Evolutionary conservation across 2,888 invertebrate genomes (phyloP), one percentile per base, ranked within the genome.

Genomic region (Leucoma salicis): DNA sequence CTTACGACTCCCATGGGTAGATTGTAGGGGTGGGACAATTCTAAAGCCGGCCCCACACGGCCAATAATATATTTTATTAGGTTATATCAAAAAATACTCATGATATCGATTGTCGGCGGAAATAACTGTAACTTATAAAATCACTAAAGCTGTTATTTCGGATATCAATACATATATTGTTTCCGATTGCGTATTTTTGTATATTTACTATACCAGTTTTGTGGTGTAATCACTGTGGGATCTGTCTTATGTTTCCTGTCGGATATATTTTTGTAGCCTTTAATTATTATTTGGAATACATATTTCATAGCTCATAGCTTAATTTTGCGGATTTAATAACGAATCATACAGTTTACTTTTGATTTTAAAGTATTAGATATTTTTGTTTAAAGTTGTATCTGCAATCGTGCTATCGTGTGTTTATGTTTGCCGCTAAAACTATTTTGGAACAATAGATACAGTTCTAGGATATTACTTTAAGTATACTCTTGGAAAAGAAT

Each of bases 101-200:
- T 2, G 4, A 27, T 11, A 27, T 27, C n/a, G n/a, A 27, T 27
- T 27, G 27, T 2, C 27, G 11, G 7, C 27, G 27, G 27, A 4
- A 7, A 27, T 27, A 27, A 4, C 27, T 1, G 3, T 27, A n/a
- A 28, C 16, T 15, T 35, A 35, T 13, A 15, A 21, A 21, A 29
- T 15, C 13, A 41, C 10, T 24, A 29, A 34, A 14, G 14, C 7
- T 18, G 14, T 24, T 33, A 31, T 34, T 42, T 25, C 10, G 15
- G 11, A 28, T 13, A n/a, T n/a, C n/a, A 21, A 27, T 27, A 27
- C 8, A 27, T 42, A 39, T 31, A 49, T 35, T 38, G 41, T 40
- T 49, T 57, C 54, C 62, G 44, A 43, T 57, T 45, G 34, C 37
- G 15, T 39, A 31, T 61, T 49, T 27, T 27, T n/a, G 53, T 39